These are phyloP conservation scores for Cephus cinctus DNA, from an alignment of 1,140 invertebrate genomes.

Conservation along the genomic window DNA sequence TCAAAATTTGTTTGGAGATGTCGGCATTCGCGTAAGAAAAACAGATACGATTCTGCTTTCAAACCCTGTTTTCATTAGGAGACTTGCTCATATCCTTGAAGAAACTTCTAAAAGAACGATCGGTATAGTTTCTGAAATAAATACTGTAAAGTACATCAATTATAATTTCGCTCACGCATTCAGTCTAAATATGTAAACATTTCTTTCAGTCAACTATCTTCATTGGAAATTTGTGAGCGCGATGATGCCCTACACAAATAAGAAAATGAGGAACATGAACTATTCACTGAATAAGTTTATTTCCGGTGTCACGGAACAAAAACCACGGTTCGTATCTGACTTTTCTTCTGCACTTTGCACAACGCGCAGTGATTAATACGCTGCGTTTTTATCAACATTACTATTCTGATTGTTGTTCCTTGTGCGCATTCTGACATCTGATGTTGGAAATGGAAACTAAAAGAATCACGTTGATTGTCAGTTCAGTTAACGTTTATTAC, in stretches of 20 bases:
- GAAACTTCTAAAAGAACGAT: neutral
- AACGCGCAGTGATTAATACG: too few species aligned
- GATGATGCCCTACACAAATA: constrained; percentile 11
- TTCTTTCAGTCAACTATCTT: constrained; percentile 23
- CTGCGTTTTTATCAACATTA: too few species aligned
- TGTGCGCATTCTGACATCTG: too few species aligned
- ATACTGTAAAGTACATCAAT: neutral
- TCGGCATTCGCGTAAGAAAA: too few species aligned
- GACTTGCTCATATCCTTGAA: neutral
- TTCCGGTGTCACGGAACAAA: constrained; percentile 1
- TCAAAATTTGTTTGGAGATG: neutral
- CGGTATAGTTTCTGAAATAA: neutral
- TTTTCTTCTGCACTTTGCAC: too few species aligned
- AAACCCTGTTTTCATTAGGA: neutral
- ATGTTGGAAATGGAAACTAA: too few species aligned
- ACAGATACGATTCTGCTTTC: neutral
- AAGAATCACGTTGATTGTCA: too few species aligned
- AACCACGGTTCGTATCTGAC: constrained; percentile 22
- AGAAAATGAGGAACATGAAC: constrained; percentile 17
- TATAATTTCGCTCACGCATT: too few species aligned
- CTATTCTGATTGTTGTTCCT: too few species aligned
- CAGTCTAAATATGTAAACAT: neutral
- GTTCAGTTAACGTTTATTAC: neutral
- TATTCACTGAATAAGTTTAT: constrained; percentile 10
- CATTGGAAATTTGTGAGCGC: constrained; percentile 25